Evolutionary conservation across 1,140 invertebrate species (phyloP).

Genomic region (Onthophagus taurus): DNA sequence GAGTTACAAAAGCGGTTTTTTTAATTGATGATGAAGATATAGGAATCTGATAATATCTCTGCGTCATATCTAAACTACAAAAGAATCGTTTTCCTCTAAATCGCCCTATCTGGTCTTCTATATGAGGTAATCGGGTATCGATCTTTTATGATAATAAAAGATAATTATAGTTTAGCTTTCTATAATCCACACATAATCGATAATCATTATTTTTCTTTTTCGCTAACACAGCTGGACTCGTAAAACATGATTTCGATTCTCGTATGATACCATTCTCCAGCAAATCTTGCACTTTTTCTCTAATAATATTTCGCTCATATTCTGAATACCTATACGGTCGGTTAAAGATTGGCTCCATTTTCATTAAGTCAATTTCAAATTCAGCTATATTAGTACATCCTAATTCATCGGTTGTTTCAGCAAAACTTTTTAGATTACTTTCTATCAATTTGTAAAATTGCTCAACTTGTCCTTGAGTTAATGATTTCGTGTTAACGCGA

Average conservation of each 20-base stretch:
- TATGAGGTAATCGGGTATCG: slow-evolving; percentile 25
- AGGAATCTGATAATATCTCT: slow-evolving; percentile 12
- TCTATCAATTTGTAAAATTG: background rate
- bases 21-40: background rate
- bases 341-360: background rate
- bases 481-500: background rate
- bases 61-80: slow-evolving; percentile 5
- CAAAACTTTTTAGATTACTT: background rate
- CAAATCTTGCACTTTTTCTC: slow-evolving; percentile 11
- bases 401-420: slow-evolving; percentile 1
- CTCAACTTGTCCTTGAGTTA: background rate
- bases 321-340: background rate
- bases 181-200: slow-evolving; percentile 42
- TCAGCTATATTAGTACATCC: background rate
- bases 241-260: slow-evolving; percentile 31
- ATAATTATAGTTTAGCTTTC: slow-evolving; percentile 36
- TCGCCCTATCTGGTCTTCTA: slow-evolving; percentile 14
- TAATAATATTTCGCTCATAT: background rate
- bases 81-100: slow-evolving; percentile 5
- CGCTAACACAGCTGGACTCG: slow-evolving; percentile 36
- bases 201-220: slow-evolving; percentile 39
- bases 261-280: slow-evolving; percentile 23
- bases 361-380: slow-evolving; percentile 1
- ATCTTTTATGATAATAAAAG: slow-evolving; percentile 24
- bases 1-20: slow-evolving; percentile 2